Base-by-base conservation (phyloP, 2,888 invertebrate species). In the Ecliptopera silaceata region DNA sequence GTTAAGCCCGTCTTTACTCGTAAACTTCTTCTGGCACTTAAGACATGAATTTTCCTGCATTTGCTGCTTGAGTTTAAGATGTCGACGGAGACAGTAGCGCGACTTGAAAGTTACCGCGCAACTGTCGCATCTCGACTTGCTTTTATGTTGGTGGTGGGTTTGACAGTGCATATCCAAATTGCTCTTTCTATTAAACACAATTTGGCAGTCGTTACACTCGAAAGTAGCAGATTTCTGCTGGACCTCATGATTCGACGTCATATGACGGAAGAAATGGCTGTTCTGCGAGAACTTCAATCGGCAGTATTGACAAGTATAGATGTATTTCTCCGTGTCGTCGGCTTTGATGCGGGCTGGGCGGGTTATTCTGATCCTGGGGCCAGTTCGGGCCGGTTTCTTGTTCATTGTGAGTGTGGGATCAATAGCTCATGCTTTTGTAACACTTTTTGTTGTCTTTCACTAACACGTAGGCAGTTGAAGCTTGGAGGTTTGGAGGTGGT, bases 21-120 rank as follows among this genome's bases (percentile, higher is more conserved):
- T 77, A 49, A 88, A 91, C 71, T 85, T 89, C 56, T 91, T 91
- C 34, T 86, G 86, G 60, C 91, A 91, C 57, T 87, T 86, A 1
- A 83, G 58, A 66, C 91, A 91, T 0, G 88, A 64, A 50, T 91
- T 90, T 50, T 90, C 89, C 1, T 74, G 80, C 59, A 91, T 58
- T 0, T 79, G 49, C 64, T 88, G 86, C 66, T 91, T 90, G 11
- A 91, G 50, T 59, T 85, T 88, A 54, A 89, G 64, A 68, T 91
- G 91, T 11, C 88, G 73, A 1, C 86, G 81, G 13, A 91, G 68
- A 68, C 91, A 90, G 48, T 90, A 88, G 1, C 87, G 69, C 0
- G 91, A 91, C 51, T 90, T 91, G 66, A 90, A 91, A 0, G 88
- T 91, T 0, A 90, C 82, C 0, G 86, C 79, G 49, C 91, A 91